Conservation (phyloP, 2,888 invertebrate genomes). For the Drosophila antonietae region DNA sequence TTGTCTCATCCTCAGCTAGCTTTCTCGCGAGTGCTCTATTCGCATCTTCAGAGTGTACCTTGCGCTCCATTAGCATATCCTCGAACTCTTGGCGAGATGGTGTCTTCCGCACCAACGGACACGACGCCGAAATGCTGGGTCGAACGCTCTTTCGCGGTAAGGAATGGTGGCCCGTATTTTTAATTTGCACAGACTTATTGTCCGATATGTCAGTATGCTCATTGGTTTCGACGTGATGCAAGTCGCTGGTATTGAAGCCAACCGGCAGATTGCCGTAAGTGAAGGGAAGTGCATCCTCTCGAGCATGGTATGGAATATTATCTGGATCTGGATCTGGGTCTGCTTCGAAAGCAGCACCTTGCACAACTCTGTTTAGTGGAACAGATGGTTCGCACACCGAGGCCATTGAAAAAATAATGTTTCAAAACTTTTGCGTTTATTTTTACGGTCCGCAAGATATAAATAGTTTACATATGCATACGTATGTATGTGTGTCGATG, state of each 20-base stretch:
- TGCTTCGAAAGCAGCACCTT: conserved; percentile 8
- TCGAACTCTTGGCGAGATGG: conserved; percentile 83
- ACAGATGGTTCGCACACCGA: conserved; percentile 38
- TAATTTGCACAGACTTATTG: conserved; percentile 87
- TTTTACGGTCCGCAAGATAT: conserved; percentile 33
- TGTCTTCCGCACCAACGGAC: conserved; percentile 78
- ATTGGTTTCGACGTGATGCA: conserved; percentile 58
- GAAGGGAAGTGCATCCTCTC: conserved; percentile 94
- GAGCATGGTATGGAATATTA: conserved; percentile 93
- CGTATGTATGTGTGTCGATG: conserved; percentile 5
- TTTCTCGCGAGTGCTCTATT: conserved; percentile 53
- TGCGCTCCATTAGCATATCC: conserved; percentile 82
- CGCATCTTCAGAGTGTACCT: conserved; percentile 72
- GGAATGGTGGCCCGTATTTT: conserved; percentile 89
- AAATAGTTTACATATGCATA: conserved; percentile 21
- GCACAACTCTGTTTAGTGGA: conserved; percentile 21
- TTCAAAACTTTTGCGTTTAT: conserved; percentile 43
- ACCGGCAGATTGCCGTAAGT: conserved; percentile 90
- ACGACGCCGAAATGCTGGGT: conserved; percentile 69
- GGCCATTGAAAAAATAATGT: conserved; percentile 44
- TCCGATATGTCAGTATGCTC: conserved; percentile 40
- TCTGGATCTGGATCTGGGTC: conserved; percentile 45
- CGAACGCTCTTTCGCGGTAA: conserved; percentile 87
- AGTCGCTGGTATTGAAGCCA: conserved; percentile 63
- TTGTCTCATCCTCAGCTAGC: conserved; percentile 59